Percentiles rank a stretch among this genome's conserved stretches.
These are phyloP conservation scores for Catostomus latipinnis DNA, from an alignment of 2,797 vertebrate species.

Conservation along the genomic window DNA sequence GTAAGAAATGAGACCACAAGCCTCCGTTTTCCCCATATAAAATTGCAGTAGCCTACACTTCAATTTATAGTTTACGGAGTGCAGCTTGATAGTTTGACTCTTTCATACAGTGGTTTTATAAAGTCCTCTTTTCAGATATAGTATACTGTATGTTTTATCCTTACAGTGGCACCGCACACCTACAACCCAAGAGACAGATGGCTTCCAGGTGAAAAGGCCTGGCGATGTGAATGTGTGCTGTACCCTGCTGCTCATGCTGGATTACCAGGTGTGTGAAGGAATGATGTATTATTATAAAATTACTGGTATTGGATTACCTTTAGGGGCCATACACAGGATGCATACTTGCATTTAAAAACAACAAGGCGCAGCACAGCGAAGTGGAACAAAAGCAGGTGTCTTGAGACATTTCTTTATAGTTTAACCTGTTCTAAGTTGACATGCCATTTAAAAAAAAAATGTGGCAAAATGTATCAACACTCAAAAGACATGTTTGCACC, in stretches of 20 bases:
- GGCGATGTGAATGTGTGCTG: slow-evolving; percentile 96
- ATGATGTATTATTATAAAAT: neutral
- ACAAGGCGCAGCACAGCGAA: too few relatives aligned
- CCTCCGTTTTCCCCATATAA: too few relatives aligned
- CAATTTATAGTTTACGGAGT: neutral
- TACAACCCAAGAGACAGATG: slow-evolving; percentile 96
- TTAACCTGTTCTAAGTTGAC: too few relatives aligned
- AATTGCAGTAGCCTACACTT: too few relatives aligned
- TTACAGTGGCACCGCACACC: slow-evolving; percentile 94
- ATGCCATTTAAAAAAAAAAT: too few relatives aligned
- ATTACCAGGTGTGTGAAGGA: slow-evolving; percentile 88
- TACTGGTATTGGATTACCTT: neutral
- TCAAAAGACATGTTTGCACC: too few relatives aligned
- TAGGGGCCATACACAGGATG: neutral
- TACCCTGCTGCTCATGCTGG: slow-evolving; percentile 96
- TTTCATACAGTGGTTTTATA: neutral
- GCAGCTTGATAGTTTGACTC: neutral
- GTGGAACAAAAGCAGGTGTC: too few relatives aligned
- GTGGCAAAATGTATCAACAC: too few relatives aligned
- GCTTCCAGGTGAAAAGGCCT: slow-evolving; percentile 97
- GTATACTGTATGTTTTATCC: slow-evolving; percentile 27
- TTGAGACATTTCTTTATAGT: too few relatives aligned
- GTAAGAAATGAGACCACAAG: too few relatives aligned
- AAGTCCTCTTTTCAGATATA: neutral
- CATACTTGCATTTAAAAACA: neutral